Evolutionary conservation across 2,797 vertebrate species (phyloP).

Genomic region (Sarcoramphus papa): DNA sequence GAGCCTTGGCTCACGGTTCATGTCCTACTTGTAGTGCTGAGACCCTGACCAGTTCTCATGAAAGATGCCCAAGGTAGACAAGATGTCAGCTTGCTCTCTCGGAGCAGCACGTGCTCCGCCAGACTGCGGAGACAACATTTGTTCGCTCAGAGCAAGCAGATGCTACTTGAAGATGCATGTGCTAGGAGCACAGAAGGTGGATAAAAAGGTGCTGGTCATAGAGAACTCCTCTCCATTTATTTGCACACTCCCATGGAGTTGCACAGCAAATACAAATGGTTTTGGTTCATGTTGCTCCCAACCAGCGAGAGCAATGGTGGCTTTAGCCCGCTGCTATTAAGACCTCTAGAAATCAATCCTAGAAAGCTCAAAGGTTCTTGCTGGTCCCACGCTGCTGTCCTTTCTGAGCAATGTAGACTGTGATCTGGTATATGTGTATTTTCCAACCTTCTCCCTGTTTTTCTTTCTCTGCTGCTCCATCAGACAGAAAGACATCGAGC

Average conservation of each 20-base stretch:
- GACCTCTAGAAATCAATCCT: background rate
- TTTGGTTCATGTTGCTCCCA: background rate
- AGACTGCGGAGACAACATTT: background rate
- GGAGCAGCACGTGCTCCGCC: background rate
- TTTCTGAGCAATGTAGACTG: background rate
- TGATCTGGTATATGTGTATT: fast-evolving
- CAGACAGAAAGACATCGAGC: conserved; percentile 97
- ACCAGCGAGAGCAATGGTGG: fast-evolving
- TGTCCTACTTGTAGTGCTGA: background rate
- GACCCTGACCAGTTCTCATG: background rate
- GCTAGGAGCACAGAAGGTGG: background rate
- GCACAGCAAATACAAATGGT: background rate
- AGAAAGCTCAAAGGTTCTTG: background rate
- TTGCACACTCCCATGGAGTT: fast-evolving
- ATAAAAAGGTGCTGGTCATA: background rate
- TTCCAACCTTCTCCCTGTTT: background rate
- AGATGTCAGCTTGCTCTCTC: background rate
- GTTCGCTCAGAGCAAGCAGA: background rate
- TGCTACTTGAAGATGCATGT: background rate
- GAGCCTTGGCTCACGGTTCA: background rate
- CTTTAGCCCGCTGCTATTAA: fast-evolving
- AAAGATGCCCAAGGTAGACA: background rate
- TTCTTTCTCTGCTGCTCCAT: background rate
- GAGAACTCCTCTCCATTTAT: fast-evolving
- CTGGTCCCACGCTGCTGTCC: background rate